These are phyloP conservation scores for Dasyurus viverrinus DNA, from an alignment of 2,113 vertebrate genomes.

Conservation along the genomic window DNA sequence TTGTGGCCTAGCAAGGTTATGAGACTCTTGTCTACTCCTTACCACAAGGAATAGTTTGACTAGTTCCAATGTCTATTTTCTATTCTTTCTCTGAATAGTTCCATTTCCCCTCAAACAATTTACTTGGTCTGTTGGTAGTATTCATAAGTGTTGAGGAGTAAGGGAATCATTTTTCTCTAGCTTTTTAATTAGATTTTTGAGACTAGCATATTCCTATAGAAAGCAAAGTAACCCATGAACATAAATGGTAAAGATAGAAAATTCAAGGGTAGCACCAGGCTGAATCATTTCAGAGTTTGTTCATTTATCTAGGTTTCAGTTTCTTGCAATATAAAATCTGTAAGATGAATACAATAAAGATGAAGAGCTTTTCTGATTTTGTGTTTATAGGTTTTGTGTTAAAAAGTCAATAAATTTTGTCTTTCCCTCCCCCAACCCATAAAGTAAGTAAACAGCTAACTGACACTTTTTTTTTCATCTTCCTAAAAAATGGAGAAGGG, in stretches of 20 bases:
- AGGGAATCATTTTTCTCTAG: not conserved
- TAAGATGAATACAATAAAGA: constrained; percentile 46
- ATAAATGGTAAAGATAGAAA: not conserved
- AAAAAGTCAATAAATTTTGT: constrained; percentile 17
- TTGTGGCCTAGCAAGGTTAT: not conserved
- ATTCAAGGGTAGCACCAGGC: not conserved
- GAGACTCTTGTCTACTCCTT: not conserved
- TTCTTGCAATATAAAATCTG: constrained; percentile 17
- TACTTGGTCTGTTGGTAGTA: not conserved
- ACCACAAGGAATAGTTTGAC: not conserved
- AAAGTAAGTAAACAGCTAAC: constrained; percentile 11
- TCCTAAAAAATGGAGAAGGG: not conserved
- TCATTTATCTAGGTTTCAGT: constrained; percentile 20
- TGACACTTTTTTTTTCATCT: not conserved
- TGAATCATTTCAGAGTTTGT: not conserved
- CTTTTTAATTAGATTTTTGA: constrained; percentile 26
- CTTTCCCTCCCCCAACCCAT: not conserved
- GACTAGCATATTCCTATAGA: not conserved
- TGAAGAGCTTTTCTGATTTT: constrained; percentile 15
- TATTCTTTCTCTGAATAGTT: not conserved
- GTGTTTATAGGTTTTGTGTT: constrained; percentile 26
- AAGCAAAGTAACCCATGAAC: not conserved
- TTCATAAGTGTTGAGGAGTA: not conserved
- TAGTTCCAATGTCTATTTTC: not conserved
- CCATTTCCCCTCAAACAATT: not conserved